Conservation (phyloP, 2,113 vertebrate genomes). For the Ameiurus melas region DNA sequence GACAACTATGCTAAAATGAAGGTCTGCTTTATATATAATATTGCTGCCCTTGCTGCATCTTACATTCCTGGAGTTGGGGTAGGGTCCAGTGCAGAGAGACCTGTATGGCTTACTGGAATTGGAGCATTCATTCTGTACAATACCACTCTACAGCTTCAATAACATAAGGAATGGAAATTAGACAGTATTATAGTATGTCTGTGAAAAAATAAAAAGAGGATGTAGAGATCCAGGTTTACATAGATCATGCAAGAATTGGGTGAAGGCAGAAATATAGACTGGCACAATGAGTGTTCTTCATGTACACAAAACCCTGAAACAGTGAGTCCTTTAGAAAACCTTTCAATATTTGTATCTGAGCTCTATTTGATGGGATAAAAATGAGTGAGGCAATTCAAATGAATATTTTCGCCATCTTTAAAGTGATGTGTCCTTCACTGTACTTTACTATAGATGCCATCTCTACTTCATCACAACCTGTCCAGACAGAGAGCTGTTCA, state of each 20-base stretch:
- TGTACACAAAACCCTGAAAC: background rate
- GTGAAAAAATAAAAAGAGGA: slow-evolving; percentile 1
- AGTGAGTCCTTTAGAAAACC: background rate
- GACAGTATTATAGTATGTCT: slow-evolving; percentile 18
- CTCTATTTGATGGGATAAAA: background rate
- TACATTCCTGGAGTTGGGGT: slow-evolving; percentile 62
- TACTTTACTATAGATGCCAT: background rate
- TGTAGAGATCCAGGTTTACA: background rate
- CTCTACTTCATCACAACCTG: no score
- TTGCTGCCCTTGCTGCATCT: slow-evolving; percentile 69
- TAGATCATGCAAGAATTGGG: background rate
- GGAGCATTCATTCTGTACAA: slow-evolving; percentile 35
- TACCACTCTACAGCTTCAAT: slow-evolving; percentile 22
- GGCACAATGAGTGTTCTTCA: background rate
- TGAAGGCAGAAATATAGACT: background rate
- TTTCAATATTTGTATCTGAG: background rate
- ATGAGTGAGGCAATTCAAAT: background rate
- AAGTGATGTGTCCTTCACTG: background rate
- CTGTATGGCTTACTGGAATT: slow-evolving; percentile 42
- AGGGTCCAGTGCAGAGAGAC: background rate
- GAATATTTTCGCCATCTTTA: background rate
- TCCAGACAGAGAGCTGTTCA: no score
- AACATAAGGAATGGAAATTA: slow-evolving; percentile 51
- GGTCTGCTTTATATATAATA: slow-evolving; percentile 55
- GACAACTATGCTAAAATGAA: slow-evolving; percentile 59